Evolutionary conservation across 2,797 vertebrate genomes (phyloP), one percentile per base, ranked within the genome.

Genomic region (Anomalospiza imberbis): DNA sequence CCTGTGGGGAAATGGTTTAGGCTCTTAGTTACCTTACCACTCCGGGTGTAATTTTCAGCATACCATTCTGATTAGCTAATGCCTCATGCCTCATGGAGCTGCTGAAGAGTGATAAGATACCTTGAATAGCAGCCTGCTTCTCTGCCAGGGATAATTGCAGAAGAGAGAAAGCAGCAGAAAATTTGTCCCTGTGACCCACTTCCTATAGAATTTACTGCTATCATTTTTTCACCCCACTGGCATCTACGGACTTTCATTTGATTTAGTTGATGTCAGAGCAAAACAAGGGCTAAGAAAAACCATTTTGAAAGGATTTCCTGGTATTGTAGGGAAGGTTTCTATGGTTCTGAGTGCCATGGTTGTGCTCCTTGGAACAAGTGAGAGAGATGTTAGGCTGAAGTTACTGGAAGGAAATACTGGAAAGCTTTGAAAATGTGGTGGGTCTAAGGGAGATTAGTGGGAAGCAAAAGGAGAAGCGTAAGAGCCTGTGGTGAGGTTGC

Each of bases 41-140:
- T 77, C 7, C 0, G 6, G 32, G 62, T 92, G 20, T 44, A 40
- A 61, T 91, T 86, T 86, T 68, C 47, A 78, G 76, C 91, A 94
- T 95, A 88, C 88, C 91, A 75, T 88, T 95, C 50, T 18, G 44
- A 65, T 94, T 83, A 94, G 58, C 66, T 94, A 91, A 84, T 75
- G 76, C 73, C 31, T 93, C 11, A 2, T 71, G 61, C 18, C 50
- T 22, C 4, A 0, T 67, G 54, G 66, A 68, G 68, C 80, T 88
- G 61, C 75, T 80, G 63, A 62, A 51, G 29, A 47, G 44, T 70
- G 82, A 91, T 73, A 85, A 87, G 68, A 72, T 76, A 80, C 40
- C 50, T 78, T 47, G 70, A 90, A 78, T 4, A 65, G 88, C 72
- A 93, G 75, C 42, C 50, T 68, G 18, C 32, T 17, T 18, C 26